Evolutionary conservation across 2,113 vertebrate genomes (phyloP).

Genomic region (Indri indri): DNA sequence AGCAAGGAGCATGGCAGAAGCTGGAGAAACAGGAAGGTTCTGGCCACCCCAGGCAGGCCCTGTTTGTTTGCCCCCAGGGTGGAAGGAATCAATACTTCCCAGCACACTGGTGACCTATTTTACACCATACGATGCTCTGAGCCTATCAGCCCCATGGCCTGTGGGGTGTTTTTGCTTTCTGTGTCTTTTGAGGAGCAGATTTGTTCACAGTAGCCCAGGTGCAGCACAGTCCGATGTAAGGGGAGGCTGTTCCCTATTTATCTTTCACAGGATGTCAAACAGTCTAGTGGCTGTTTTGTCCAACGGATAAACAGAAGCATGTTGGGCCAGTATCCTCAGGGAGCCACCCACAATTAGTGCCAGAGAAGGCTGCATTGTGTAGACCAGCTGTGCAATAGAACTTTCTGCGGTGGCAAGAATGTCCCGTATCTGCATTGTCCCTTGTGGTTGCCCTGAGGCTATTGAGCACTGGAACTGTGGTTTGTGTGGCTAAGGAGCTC

Average conservation of each 20-base stretch:
- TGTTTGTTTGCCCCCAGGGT: not conserved
- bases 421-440: not conserved
- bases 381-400: not conserved
- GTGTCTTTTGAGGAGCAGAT: not conserved
- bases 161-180: not conserved
- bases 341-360: rapidly evolving
- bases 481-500: not conserved
- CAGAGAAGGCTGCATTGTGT: rapidly evolving
- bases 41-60: not conserved
- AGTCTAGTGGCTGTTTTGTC: not conserved
- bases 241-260: not conserved
- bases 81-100: not conserved
- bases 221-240: not conserved
- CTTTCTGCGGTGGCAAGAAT: not conserved
- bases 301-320: not conserved
- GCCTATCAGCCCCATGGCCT: not conserved
- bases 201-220: not conserved
- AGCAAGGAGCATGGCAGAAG: not conserved
- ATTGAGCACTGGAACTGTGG: too few species aligned
- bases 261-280: not conserved
- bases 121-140: not conserved
- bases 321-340: not conserved
- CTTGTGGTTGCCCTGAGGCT: not conserved
- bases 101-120: not conserved
- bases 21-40: not conserved